A percentile compares a stretch with the other conserved stretches of the same genome.
Evolutionary conservation across 2,888 invertebrate genomes (phyloP).

Genomic region (Epistrophe eligans): DNA sequence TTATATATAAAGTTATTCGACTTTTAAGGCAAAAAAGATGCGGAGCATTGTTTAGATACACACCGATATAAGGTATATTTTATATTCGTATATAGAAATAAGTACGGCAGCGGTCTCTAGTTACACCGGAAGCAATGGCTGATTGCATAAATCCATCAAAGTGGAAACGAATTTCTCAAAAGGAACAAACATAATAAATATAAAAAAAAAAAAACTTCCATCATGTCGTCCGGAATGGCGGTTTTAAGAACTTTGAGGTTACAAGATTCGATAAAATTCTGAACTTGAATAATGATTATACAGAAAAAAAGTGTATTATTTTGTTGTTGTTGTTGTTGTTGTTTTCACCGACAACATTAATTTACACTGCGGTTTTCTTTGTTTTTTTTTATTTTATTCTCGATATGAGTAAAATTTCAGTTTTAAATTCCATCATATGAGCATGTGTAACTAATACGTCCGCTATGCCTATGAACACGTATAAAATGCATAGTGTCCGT

Average conservation of each 20-base stretch:
- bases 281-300: slow-evolving; percentile 65
- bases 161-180: slow-evolving; percentile 58
- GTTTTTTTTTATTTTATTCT: not conserved
- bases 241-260: slow-evolving; percentile 30
- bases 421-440: slow-evolving; percentile 39
- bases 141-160: slow-evolving; percentile 69
- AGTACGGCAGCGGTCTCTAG: slow-evolving; percentile 24
- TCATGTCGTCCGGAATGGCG: not conserved
- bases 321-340: slow-evolving; percentile 2
- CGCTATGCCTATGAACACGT: slow-evolving; percentile 51
- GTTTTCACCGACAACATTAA: not conserved
- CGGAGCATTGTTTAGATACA: slow-evolving; percentile 11
- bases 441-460: slow-evolving; percentile 66
- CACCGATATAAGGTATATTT: not conserved
- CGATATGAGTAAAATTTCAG: slow-evolving; percentile 43
- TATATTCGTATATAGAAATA: not conserved
- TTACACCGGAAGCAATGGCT: slow-evolving; percentile 72
- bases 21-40: slow-evolving; percentile 15
- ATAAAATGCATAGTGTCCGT: slow-evolving; percentile 37
- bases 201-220: not conserved
- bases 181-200: not conserved
- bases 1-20: slow-evolving; percentile 14
- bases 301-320: slow-evolving; percentile 25
- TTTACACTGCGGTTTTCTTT: slow-evolving; percentile 44
- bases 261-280: slow-evolving; percentile 45